Conservation (phyloP, 2,888 invertebrate species). For the Phymatocera aterrima region DNA sequence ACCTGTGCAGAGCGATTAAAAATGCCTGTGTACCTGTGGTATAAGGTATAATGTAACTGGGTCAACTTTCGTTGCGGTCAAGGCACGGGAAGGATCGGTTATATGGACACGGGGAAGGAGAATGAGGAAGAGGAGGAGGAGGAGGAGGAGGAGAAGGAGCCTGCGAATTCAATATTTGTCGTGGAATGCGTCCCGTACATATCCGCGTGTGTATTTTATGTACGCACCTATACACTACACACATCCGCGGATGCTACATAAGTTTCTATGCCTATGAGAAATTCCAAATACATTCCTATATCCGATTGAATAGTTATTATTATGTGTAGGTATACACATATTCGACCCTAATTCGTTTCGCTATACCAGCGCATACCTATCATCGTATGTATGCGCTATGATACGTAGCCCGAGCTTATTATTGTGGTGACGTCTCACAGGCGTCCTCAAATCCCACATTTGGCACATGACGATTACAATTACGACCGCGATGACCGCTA, state of each 20-base stretch:
- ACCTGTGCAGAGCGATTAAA: no score
- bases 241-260: neutral
- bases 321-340: no score
- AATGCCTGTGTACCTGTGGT: no score
- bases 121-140: neutral
- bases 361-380: neutral
- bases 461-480: neutral
- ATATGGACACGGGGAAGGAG: neutral
- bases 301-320: no score
- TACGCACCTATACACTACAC: neutral
- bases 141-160: neutral
- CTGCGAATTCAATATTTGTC: neutral
- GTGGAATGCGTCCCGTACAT: neutral
- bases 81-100: constrained; percentile 6
- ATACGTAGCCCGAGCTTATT: neutral
- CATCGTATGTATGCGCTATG: neutral
- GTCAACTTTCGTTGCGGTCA: constrained; percentile 46
- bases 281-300: no score
- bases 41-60: constrained; percentile 28
- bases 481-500: no score
- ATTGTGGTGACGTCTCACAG: neutral
- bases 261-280: no score
- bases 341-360: no score
- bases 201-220: neutral
- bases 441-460: constrained; percentile 30